Conservation (phyloP, 2,888 invertebrate genomes). For the Lypha dubia region DNA sequence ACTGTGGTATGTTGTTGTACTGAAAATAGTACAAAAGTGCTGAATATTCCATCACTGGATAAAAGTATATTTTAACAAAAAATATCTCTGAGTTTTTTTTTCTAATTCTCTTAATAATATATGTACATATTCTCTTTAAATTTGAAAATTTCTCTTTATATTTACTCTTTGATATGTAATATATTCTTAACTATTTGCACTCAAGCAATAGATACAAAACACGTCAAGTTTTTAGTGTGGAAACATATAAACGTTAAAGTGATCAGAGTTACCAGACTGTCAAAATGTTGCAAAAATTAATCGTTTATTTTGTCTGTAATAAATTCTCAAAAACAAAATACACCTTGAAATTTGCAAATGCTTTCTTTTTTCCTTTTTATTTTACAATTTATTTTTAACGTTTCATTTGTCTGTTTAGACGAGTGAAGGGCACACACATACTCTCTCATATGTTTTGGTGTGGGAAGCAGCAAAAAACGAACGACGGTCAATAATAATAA, state of each 20-base stretch:
- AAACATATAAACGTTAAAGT: background rate
- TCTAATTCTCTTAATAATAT: too few relatives aligned
- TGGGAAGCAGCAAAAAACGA: too few relatives aligned
- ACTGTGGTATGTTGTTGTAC: too few relatives aligned
- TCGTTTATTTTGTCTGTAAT: too few relatives aligned
- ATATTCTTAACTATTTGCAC: conserved; percentile 19
- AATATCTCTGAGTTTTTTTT: too few relatives aligned
- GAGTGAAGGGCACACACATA: too few relatives aligned
- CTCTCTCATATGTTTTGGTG: too few relatives aligned
- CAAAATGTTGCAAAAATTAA: too few relatives aligned
- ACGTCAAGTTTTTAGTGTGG: background rate
- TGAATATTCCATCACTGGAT: too few relatives aligned
- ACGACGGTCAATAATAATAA: too few relatives aligned
- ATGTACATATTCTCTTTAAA: background rate
- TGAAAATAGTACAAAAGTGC: too few relatives aligned
- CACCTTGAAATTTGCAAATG: background rate
- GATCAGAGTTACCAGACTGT: background rate
- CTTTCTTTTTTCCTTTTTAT: background rate
- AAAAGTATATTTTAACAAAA: background rate
- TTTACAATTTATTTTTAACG: background rate
- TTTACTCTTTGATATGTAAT: conserved; percentile 13
- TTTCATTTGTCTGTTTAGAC: background rate
- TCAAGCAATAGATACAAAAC: background rate
- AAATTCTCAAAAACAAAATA: background rate
- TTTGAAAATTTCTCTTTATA: conserved; percentile 4